Conservation (phyloP, 2,888 invertebrate genomes). For the Diloba caeruleocephala region DNA sequence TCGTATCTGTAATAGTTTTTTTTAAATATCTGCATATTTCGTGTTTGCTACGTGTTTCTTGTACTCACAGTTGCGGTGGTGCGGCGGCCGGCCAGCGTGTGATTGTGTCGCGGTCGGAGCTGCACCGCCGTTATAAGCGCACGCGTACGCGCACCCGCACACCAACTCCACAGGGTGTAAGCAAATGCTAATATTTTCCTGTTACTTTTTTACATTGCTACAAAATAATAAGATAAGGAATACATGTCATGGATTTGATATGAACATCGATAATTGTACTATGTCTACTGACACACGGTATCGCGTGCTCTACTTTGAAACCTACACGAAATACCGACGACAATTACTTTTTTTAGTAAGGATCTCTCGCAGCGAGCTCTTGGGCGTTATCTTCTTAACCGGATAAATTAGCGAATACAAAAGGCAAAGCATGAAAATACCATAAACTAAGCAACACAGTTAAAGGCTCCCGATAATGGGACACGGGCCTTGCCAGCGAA, state of each 20-base stretch:
- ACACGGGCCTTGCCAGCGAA: too few relatives aligned
- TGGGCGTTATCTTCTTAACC: too few relatives aligned
- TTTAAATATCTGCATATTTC: constrained; percentile 6
- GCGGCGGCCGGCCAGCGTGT: constrained; percentile 69
- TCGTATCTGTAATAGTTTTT: neutral
- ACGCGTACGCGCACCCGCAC: constrained; percentile 67
- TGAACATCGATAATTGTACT: constrained; percentile 1
- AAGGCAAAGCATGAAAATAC: too few relatives aligned
- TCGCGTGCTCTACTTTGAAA: too few relatives aligned
- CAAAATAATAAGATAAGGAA: constrained; percentile 8
- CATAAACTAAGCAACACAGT: too few relatives aligned
- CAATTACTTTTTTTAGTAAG: too few relatives aligned
- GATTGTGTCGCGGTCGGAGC: constrained; percentile 69
- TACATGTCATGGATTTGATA: constrained; percentile 24
- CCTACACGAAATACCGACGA: too few relatives aligned
- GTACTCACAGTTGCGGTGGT: constrained; percentile 79
- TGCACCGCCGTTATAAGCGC: constrained; percentile 80
- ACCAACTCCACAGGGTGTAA: constrained; percentile 72
- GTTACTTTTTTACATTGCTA: constrained; percentile 39
- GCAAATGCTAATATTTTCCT: constrained; percentile 60
- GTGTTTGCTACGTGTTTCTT: constrained; percentile 13
- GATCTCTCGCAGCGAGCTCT: too few relatives aligned
- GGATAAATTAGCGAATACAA: too few relatives aligned
- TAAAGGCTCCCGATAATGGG: too few relatives aligned
- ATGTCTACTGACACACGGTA: too few relatives aligned